A percentile compares a stretch with the other conserved stretches of the same genome.
These are phyloP conservation scores for Xyliphius kryptos DNA, from an alignment of 2,113 vertebrate species.

Conservation along the genomic window DNA sequence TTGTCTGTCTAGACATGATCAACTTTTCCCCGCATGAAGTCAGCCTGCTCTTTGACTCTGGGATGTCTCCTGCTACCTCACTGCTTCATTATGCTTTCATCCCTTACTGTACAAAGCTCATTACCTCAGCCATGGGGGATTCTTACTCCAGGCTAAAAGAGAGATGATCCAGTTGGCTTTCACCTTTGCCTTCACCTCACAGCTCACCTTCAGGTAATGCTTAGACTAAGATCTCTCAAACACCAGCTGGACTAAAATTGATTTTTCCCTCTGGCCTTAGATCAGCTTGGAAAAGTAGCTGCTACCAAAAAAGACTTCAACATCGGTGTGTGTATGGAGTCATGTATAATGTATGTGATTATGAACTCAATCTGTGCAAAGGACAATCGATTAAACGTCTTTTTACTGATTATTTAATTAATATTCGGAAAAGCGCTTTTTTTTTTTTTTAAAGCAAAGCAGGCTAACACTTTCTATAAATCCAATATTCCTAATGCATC, in stretches of 20 bases:
- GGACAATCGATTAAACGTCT: too few relatives aligned
- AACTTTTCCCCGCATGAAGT: constrained; percentile 10
- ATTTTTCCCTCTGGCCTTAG: constrained; percentile 54
- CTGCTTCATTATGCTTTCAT: constrained; percentile 36
- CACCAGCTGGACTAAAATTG: constrained; percentile 61
- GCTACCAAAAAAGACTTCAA: constrained; percentile 19
- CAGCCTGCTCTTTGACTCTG: constrained; percentile 20
- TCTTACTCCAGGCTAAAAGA: constrained; percentile 41
- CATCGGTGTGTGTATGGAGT: not conserved
- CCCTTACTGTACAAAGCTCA: constrained; percentile 46
- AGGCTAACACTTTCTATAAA: too few relatives aligned
- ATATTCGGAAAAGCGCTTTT: too few relatives aligned
- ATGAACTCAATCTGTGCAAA: too few relatives aligned
- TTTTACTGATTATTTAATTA: too few relatives aligned
- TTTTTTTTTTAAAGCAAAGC: too few relatives aligned
- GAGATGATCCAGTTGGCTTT: constrained; percentile 24
- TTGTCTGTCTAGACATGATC: constrained; percentile 30
- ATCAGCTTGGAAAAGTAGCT: constrained; percentile 47
- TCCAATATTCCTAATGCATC: too few relatives aligned
- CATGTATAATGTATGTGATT: constrained; percentile 1
- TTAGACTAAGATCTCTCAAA: constrained; percentile 45
- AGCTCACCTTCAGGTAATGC: constrained; percentile 43
- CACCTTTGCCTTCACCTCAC: constrained; percentile 46
- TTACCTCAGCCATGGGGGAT: constrained; percentile 48
- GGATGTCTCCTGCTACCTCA: constrained; percentile 10